Percentiles rank a stretch among this genome's conserved stretches.
Conservation (phyloP, 1,140 invertebrate genomes). For the Choristoneura fumiferana region DNA sequence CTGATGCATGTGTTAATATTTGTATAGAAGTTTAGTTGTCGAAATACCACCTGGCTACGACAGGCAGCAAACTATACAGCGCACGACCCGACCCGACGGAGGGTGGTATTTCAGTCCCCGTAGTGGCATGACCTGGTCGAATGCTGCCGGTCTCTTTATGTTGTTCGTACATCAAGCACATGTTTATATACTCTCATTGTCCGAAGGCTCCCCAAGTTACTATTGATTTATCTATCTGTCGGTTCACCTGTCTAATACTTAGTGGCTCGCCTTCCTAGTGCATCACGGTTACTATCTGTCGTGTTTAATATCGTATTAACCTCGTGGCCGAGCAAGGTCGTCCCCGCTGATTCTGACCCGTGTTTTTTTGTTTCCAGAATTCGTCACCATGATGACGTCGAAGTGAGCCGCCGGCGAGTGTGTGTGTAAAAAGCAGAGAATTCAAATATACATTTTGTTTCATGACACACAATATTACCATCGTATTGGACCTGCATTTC, state of each 20-base stretch:
- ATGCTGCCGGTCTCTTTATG: constrained; percentile 42
- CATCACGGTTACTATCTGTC: constrained; percentile 57
- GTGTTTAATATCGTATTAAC: constrained; percentile 41
- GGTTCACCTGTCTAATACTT: constrained; percentile 50
- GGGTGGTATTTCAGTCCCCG: constrained; percentile 71
- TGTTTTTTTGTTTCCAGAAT: constrained; percentile 88
- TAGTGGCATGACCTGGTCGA: constrained; percentile 64
- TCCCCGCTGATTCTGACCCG: constrained; percentile 31
- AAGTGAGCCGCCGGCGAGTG: constrained; percentile 86
- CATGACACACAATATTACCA: constrained; percentile 79
- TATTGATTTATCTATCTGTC: constrained; percentile 33
- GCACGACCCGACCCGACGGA: constrained; percentile 26
- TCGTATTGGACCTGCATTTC: constrained; percentile 80
- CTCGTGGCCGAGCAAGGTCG: constrained; percentile 21
- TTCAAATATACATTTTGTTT: constrained; percentile 79
- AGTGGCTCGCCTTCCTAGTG: constrained; percentile 53
- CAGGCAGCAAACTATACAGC: constrained; percentile 51
- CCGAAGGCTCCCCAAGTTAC: constrained; percentile 32
- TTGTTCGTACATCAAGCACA: constrained; percentile 35
- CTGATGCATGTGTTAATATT: constrained; percentile 65
- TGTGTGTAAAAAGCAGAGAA: constrained; percentile 79
- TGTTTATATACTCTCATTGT: constrained; percentile 30
- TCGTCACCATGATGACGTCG: constrained; percentile 99
- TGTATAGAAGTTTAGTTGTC: constrained; percentile 50
- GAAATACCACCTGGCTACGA: constrained; percentile 68